Conservation (phyloP, 2,113 vertebrate genomes). For the Eptatretus burgeri region DNA sequence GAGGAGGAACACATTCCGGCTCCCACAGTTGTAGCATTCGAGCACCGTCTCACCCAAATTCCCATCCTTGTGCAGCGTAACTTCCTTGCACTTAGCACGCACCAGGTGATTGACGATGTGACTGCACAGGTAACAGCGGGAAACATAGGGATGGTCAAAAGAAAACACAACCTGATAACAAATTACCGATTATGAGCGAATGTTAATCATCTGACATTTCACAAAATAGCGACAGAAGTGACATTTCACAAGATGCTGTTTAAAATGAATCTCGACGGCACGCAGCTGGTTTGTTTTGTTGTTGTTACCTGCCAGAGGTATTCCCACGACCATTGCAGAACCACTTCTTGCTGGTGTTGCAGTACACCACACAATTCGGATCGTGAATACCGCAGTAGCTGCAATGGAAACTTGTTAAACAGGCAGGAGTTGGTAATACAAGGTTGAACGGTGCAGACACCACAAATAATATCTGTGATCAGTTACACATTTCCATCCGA, state of each 20-base stretch:
- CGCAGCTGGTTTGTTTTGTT: no score
- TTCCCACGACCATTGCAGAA: constrained; percentile 95
- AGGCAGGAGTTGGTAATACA: no score
- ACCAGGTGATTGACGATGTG: constrained; percentile 96
- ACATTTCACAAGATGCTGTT: neutral
- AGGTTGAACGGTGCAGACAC: no score
- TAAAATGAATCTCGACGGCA: no score
- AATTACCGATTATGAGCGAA: neutral
- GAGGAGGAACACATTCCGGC: constrained; percentile 79
- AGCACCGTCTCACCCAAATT: constrained; percentile 77
- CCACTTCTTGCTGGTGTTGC: constrained; percentile 99
- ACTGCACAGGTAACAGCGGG: constrained; percentile 17
- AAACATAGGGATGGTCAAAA: neutral
- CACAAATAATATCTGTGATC: no score
- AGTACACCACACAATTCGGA: constrained; percentile 89
- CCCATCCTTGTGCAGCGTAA: constrained; percentile 88
- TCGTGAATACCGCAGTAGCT: constrained; percentile 97
- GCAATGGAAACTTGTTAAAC: constrained; percentile 10
- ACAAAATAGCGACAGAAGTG: constrained; percentile 8
- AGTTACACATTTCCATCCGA: no score
- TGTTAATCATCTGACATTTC: neutral
- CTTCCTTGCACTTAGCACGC: constrained; percentile 89
- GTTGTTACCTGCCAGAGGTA: constrained; percentile 63
- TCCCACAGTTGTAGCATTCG: constrained; percentile 93
- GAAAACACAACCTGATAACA: neutral